Evolutionary conservation across 2,888 invertebrate species (phyloP), one percentile per base, ranked within the genome.

Genomic region (Carpatolechia fugitivella): DNA sequence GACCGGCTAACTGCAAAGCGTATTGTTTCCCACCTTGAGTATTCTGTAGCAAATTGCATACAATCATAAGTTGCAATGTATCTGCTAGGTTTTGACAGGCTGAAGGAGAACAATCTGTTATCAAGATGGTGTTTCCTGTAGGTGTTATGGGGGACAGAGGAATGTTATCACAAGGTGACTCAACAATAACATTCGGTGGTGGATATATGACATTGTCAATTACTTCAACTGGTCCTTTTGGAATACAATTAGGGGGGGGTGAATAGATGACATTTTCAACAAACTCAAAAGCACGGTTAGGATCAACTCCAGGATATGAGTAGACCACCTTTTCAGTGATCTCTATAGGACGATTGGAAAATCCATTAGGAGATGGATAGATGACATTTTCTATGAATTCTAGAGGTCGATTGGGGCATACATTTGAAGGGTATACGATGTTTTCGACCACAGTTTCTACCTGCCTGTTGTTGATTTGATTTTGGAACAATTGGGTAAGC

Each of bases 1-100:
- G 82, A 0, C 66, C 61, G 7, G 79, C 76, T 4, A 80, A 57
- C 54, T 76, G 69, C 14, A 78, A 52, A 4, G 75, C 76, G 11
- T 73, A 35, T 33, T 80, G 72, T 1, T 76, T 66, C 1, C 69
- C 74, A 0, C 72, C 73, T 46, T 65, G 67, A 6, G 62, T 73
- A 14, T 77, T 80, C 53, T 85, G 76, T 0, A 88, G 56, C 20
- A 85, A 61, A 59, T 84, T 82, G 13, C 73, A 69, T 0, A 85
- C 80, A 1, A 82, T 77, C 85, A 88, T 79, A 0, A 88, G 40
- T 35, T 88, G 83, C 0, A 88, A 65, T 0, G 85, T 80, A 36
- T 87, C 78, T 0, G 76, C 80, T 41, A 88, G 54, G 48, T 83
- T 84, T 54, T 83, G 78, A 56, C 87, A 85, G 0, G 82, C 74